Conservation (phyloP, 2,797 vertebrate genomes). For the Myripristis murdjan region DNA sequence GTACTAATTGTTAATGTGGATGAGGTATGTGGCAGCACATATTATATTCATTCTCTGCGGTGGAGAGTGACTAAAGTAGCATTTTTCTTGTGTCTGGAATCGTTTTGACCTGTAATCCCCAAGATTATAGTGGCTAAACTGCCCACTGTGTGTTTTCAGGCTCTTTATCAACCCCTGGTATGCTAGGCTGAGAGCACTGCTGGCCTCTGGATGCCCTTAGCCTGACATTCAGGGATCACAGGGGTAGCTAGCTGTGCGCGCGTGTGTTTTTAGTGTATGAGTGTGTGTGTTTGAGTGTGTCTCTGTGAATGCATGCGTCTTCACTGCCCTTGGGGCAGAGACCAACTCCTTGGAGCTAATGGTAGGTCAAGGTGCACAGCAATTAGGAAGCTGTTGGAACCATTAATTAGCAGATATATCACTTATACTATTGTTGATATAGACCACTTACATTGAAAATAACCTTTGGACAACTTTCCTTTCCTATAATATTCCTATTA, state of each 20-base stretch:
- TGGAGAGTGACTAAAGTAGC: slow-evolving; percentile 32
- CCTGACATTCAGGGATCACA: slow-evolving; percentile 82
- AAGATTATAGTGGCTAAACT: slow-evolving; percentile 81
- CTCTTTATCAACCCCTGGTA: slow-evolving; percentile 77
- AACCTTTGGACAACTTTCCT: slow-evolving; percentile 69
- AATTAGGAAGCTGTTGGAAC: slow-evolving; percentile 78
- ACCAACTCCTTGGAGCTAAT: slow-evolving; percentile 69
- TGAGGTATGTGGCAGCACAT: slow-evolving; percentile 29
- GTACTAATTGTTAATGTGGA: slow-evolving; percentile 27
- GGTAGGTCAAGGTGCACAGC: slow-evolving; percentile 66
- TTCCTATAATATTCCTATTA: slow-evolving; percentile 57
- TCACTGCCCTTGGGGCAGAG: slow-evolving; percentile 70
- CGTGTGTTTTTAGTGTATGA: slow-evolving; percentile 18
- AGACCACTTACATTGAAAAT: slow-evolving; percentile 50
- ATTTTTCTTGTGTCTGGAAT: slow-evolving; percentile 65
- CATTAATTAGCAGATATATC: slow-evolving; percentile 80
- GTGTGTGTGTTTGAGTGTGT: slow-evolving; percentile 34
- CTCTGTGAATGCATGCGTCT: slow-evolving; percentile 34
- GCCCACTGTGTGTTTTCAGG: slow-evolving; percentile 77
- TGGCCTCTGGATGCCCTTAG: slow-evolving; percentile 78
- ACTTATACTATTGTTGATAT: slow-evolving; percentile 70
- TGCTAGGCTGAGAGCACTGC: slow-evolving; percentile 70
- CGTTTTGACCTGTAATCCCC: slow-evolving; percentile 80
- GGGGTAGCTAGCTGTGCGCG: slow-evolving; percentile 66
- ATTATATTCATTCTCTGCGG: slow-evolving; percentile 42